Conservation (phyloP, 2,113 vertebrate genomes). For the Phrynosoma platyrhinos region DNA sequence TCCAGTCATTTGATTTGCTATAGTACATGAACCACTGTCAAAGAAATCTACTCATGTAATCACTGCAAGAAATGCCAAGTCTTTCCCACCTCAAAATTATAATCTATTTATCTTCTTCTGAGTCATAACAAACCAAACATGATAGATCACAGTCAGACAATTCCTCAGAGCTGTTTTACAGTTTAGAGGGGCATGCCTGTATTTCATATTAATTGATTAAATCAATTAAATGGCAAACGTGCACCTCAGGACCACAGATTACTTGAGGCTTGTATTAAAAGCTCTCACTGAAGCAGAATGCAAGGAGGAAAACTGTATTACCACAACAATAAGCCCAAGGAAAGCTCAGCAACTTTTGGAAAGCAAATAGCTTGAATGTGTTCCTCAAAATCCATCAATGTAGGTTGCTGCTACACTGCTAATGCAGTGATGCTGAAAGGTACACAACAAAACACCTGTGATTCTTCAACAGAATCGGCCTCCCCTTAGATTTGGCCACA, state of each 20-base stretch:
- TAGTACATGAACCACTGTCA: background rate
- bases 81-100: slow-evolving; percentile 5
- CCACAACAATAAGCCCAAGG: background rate
- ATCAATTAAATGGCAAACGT: slow-evolving; percentile 14
- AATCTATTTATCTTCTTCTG: slow-evolving; percentile 1
- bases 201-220: slow-evolving; percentile 23
- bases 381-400: background rate
- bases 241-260: slow-evolving; percentile 2
- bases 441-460: background rate
- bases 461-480: background rate
- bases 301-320: background rate
- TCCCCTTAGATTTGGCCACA: background rate
- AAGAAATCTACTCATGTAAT: background rate
- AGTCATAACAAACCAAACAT: slow-evolving; percentile 8
- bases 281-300: background rate
- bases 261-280: background rate
- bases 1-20: background rate
- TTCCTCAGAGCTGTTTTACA: background rate
- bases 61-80: background rate
- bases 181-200: background rate
- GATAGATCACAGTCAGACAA: background rate
- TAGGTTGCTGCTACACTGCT: background rate
- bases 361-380: background rate
- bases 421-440: background rate
- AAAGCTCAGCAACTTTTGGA: slow-evolving; percentile 5